Percentiles rank a stretch among this genome's conserved stretches.
Conservation (phyloP, 2,113 vertebrate genomes). For the Alexandromys fortis region DNA sequence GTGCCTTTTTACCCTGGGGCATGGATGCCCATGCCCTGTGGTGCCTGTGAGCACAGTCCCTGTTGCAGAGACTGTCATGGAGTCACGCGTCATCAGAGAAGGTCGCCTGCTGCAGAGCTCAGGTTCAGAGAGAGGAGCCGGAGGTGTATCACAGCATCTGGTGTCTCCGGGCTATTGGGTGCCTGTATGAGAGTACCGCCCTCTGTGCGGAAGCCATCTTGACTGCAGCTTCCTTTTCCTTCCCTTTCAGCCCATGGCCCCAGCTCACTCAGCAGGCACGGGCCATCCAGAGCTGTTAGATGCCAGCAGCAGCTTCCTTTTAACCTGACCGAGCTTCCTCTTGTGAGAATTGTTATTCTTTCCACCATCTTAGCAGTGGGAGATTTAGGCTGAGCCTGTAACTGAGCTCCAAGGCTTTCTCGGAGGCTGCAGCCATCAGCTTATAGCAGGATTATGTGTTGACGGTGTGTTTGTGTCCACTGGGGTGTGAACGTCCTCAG, state of each 20-base stretch:
- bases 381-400: background rate
- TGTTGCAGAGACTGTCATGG: background rate
- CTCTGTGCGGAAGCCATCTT: background rate
- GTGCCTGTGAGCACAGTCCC: background rate
- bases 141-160: accelerated
- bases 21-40: too few species aligned
- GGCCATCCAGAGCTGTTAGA: background rate
- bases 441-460: background rate
- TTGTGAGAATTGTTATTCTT: background rate
- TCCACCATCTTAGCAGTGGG: background rate
- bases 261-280: background rate
- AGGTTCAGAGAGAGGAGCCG: background rate
- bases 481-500: background rate
- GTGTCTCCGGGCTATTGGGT: background rate
- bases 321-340: background rate
- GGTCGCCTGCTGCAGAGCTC: background rate
- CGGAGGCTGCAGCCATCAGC: background rate
- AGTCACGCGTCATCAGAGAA: background rate
- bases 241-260: background rate
- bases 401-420: constrained; percentile 13
- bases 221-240: background rate
- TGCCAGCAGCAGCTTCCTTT: background rate
- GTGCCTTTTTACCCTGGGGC: background rate
- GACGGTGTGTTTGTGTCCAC: background rate
- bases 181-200: background rate